Evolutionary conservation across 2,797 vertebrate species (phyloP), one percentile per base, ranked within the genome.

Genomic region (Ctenochaetus hawaiiensis): DNA sequence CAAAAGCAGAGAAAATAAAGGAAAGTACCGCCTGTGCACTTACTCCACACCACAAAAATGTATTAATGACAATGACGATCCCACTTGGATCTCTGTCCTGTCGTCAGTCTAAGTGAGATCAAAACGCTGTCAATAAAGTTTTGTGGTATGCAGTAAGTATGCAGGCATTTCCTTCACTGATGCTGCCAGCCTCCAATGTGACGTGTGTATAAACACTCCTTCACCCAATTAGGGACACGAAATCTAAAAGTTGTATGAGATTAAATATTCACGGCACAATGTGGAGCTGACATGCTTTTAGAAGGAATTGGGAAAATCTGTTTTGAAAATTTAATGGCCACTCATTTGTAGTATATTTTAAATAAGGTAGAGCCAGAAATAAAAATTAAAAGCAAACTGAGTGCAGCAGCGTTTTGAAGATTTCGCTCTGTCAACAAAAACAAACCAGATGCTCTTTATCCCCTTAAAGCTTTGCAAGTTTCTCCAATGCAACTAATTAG

Each of bases 361-460:
- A 62, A 62, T 13, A 3, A 56, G 61, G 64, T 20, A 6, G 4
- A 22, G 30, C 47, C 22, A 60, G n/a, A n/a, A 45, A 22, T 51
- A 39, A 37, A 53, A 68, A 41, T 7, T 1, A 5, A 4, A 22
- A 52, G 13, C 11, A 41, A 57, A 11, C 45, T 3, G 34, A 60
- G 9, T 11, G 18, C 3, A 64, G 45, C 14, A n/a, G 30, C 45
- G 56, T 58, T 23, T 8, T 58, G 34, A 45, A 65, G 26, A 45
- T 59, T 7, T 80, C 49, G 57, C 2, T 3, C 39, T 34, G 22
- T 67, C 48, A 54, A 10, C 17, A 62, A 11, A 60, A 77, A 67
- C 64, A 63, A 67, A 67, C 61, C 49, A 64, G 37, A 71, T 4
- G 17, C 53, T 60, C 20, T 45, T 64, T 18, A 60, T 11, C 23